Percentiles rank a stretch among this genome's conserved stretches.
Evolutionary conservation across 2,113 vertebrate species (phyloP).

Genomic region (Hyperopisus bebe): DNA sequence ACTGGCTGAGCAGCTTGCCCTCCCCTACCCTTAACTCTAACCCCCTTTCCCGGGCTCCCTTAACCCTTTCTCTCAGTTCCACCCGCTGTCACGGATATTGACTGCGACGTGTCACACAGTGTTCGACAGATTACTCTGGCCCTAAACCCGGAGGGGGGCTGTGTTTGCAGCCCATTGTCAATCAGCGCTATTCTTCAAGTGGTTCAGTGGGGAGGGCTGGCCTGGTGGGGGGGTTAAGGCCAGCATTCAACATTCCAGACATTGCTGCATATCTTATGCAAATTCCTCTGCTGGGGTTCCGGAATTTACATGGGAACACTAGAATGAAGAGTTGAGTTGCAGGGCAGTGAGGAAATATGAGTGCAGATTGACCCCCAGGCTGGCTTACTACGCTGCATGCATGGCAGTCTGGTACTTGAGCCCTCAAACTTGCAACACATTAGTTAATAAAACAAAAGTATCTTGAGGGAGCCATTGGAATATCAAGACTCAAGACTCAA

Average conservation of each 20-base stretch:
- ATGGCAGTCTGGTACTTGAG: not conserved
- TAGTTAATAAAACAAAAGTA: not conserved
- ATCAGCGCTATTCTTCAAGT: not conserved
- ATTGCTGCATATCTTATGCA: slow-evolving; percentile 17
- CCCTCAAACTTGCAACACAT: not conserved
- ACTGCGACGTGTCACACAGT: not conserved
- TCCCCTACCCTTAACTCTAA: not conserved
- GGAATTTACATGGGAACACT: not conserved
- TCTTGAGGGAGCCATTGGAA: not conserved
- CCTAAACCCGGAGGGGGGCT: not conserved
- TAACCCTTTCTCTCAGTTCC: not conserved
- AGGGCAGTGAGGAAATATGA: not conserved
- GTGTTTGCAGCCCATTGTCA: not conserved
- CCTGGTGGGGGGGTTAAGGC: not conserved
- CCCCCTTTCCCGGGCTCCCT: not conserved
- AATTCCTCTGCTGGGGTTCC: not conserved
- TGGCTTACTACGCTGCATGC: not conserved
- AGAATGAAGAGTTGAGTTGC: not conserved
- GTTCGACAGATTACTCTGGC: not conserved
- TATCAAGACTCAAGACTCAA: not conserved
- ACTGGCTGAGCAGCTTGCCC: not conserved
- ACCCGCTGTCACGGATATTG: not conserved
- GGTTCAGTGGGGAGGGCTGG: not conserved
- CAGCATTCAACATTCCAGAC: slow-evolving; percentile 12
- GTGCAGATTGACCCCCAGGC: not conserved